Conservation (phyloP, 2,797 vertebrate species). For the Karalla daura region DNA sequence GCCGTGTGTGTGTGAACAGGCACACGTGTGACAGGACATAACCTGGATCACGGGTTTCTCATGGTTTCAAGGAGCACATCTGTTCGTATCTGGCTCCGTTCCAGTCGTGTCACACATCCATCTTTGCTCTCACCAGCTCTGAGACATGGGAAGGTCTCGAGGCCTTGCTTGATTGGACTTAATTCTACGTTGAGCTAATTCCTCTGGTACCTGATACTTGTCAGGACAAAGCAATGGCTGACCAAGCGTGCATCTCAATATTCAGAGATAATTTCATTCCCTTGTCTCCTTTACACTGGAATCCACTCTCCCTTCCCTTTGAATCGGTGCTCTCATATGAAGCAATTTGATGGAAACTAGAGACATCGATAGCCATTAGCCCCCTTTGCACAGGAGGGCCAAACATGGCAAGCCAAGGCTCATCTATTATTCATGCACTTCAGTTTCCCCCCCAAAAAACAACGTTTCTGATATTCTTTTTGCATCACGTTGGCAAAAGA, state of each 20-base stretch:
- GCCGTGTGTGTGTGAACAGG: no score
- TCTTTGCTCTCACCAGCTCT: constrained; percentile 48
- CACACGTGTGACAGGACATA: constrained; percentile 50
- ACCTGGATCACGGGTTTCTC: constrained; percentile 44
- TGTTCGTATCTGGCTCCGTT: constrained; percentile 58
- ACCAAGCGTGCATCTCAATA: constrained; percentile 70
- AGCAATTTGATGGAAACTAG: constrained; percentile 77
- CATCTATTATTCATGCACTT: constrained; percentile 77
- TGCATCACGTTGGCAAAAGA: constrained; percentile 59
- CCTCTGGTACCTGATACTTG: constrained; percentile 64
- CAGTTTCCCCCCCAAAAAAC: constrained; percentile 68
- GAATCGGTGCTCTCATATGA: constrained; percentile 71
- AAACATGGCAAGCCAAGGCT: constrained; percentile 62
- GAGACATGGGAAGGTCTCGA: constrained; percentile 47
- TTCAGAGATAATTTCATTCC: constrained; percentile 75
- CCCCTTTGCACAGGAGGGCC: constrained; percentile 64
- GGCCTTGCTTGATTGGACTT: constrained; percentile 57
- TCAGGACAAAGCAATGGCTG: constrained; percentile 66
- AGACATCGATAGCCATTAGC: constrained; percentile 80
- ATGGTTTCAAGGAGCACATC: constrained; percentile 64
- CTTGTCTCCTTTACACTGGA: constrained; percentile 58
- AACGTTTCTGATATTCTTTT: constrained; percentile 70
- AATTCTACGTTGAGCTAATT: constrained; percentile 72
- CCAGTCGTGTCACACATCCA: constrained; percentile 52
- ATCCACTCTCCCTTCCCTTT: constrained; percentile 58